Percentiles rank a stretch among this genome's conserved stretches.
phyloP scores from a whole-genome alignment of 2,888 invertebrate genomes.

The Ochlodes sylvanus region DNA sequence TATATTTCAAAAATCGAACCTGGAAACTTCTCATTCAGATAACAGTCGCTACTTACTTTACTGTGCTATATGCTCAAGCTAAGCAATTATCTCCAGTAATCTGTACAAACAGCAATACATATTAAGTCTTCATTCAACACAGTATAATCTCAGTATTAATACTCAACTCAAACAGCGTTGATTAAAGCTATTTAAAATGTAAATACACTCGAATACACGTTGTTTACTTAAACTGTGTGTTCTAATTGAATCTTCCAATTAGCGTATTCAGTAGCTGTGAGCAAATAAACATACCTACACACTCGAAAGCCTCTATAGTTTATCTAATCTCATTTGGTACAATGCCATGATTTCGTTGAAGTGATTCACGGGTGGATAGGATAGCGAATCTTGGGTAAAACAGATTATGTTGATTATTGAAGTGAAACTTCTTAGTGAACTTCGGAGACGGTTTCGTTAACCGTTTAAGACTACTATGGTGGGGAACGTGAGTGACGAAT shows the following conservation, averaged over 20 bases:
- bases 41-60: too few relatives aligned
- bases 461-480: too few relatives aligned
- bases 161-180: neutral
- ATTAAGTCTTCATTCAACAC: neutral
- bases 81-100: too few relatives aligned
- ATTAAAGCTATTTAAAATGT: slow-evolving; percentile 11
- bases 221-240: slow-evolving; percentile 7
- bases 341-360: slow-evolving; percentile 54
- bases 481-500: too few relatives aligned
- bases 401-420: neutral
- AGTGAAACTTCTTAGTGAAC: too few relatives aligned
- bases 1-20: too few relatives aligned
- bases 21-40: too few relatives aligned
- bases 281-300: slow-evolving; percentile 35
- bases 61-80: too few relatives aligned
- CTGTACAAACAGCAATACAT: too few relatives aligned
- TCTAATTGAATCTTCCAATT: slow-evolving; percentile 33
- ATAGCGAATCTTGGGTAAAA: neutral
- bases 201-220: slow-evolving; percentile 10
- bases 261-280: slow-evolving; percentile 36
- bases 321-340: slow-evolving; percentile 53
- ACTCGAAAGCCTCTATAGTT: slow-evolving; percentile 40
- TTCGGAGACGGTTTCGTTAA: too few relatives aligned
- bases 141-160: slow-evolving; percentile 5
- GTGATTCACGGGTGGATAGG: slow-evolving; percentile 40